Evolutionary conservation across 2,113 vertebrate genomes (phyloP), one percentile per base, ranked within the genome.

Genomic region (Dinomys branickii): DNA sequence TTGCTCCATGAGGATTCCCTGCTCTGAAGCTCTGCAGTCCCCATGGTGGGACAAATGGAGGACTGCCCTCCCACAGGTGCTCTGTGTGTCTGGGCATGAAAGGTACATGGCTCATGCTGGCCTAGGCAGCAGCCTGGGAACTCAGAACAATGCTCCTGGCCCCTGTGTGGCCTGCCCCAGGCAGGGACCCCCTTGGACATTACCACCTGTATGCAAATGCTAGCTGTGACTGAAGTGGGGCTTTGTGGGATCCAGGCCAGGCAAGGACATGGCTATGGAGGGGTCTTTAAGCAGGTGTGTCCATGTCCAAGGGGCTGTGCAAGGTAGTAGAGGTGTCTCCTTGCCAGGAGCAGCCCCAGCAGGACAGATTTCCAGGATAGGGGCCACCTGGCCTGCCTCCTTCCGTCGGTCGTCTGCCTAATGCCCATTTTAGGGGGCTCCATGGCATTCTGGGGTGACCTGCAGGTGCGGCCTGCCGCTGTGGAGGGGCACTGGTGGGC

Each of bases 191-290:
- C 26, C 50, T 17, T 13, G 4, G 17, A 38, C 65, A 56, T 54
- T 52, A 59, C 58, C 96, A 97, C 96, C 96, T 98, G 75, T 97
- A 96, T 97, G 95, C 94, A 97, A 84, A 97, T 96, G 4, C 47
- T 1, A 10, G 10, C 87, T 12, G 35, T 2, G 30, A 50, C 61
- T 47, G 77, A 88, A 89, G 86, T 56, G 91, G 75, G 38, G 75
- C 86, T 61, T n/a, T 19, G 13, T 8, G 41, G 54, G 67, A 65
- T n/a, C 78, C 41, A 35, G 54, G 88, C 47, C 86, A 44, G 50
- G 59, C 19, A 44, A 56, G 0, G 10, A 52, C 54, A 5, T 1
- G 10, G 44, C 75, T 7, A 44, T 54, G 47, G 44, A 69, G 89
- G 50, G 86, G 63, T 52, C 35, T 33, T 38, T 1, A 6, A 69